These are phyloP conservation scores for Trichechus manatus DNA, from an alignment of 2,113 vertebrate species.

Conservation along the genomic window DNA sequence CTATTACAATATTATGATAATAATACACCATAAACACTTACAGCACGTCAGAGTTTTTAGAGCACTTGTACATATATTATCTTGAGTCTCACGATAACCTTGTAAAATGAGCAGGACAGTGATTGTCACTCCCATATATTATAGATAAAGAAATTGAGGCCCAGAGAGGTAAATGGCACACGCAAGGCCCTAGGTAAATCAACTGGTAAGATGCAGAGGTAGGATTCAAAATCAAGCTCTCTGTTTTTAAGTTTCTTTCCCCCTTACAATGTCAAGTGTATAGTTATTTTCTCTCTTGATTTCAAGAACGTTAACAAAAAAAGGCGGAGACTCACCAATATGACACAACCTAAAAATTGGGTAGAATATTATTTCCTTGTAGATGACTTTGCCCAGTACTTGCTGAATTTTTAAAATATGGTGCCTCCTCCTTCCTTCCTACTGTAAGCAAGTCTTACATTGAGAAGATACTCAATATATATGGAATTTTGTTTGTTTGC, in stretches of 20 bases:
- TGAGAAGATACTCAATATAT: slow-evolving; percentile 4
- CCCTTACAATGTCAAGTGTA: neutral
- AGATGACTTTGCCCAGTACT: neutral
- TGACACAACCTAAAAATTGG: neutral
- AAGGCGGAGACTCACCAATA: neutral
- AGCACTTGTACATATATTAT: neutral
- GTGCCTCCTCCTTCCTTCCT: neutral
- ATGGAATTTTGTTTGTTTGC: neutral
- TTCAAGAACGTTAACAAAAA: slow-evolving; percentile 21
- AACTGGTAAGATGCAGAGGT: neutral
- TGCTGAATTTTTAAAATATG: slow-evolving; percentile 34
- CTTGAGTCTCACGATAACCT: neutral
- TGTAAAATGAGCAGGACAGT: neutral
- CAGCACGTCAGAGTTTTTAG: neutral
- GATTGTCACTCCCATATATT: neutral
- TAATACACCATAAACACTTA: neutral
- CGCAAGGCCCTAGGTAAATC: neutral
- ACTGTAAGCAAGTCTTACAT: neutral
- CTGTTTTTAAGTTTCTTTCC: neutral
- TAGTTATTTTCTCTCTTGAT: neutral
- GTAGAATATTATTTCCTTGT: neutral
- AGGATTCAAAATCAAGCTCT: neutral
- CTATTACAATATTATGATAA: neutral
- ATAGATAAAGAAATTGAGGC: neutral
- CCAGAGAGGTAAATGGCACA: neutral